These are phyloP conservation scores for Calliopsis andreniformis DNA, from an alignment of 1,140 invertebrate genomes.

Conservation along the genomic window DNA sequence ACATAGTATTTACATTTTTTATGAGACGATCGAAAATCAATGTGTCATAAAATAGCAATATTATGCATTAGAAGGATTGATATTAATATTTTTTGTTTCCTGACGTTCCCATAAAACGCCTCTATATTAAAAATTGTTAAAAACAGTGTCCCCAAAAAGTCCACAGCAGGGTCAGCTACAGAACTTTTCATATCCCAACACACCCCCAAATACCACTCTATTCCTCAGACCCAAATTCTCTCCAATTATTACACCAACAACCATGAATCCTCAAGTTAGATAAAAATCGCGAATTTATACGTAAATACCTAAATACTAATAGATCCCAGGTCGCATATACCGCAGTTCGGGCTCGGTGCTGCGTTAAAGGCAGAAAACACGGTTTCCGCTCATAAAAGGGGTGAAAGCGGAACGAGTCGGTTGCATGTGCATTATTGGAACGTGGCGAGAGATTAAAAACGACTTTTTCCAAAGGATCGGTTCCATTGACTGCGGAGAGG, in stretches of 20 bases:
- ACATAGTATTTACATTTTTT: no score
- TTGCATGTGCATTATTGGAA: conserved; percentile 55
- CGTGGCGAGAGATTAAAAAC: conserved; percentile 74
- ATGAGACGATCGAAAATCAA: no score
- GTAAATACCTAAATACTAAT: conserved; percentile 19
- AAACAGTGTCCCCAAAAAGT: no score
- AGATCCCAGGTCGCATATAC: conserved; percentile 28
- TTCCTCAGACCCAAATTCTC: no score
- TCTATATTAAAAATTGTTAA: no score
- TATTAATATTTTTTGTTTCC: no score
- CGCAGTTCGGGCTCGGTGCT: conserved; percentile 2
- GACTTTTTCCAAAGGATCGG: conserved; percentile 74
- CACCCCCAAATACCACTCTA: no score
- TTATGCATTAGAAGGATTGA: no score
- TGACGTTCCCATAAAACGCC: no score
- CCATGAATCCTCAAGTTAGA: background rate
- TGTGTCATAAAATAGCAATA: no score
- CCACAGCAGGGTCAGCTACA: no score
- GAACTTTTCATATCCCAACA: no score
- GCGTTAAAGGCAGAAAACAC: conserved; percentile 40
- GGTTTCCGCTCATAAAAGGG: conserved; percentile 38
- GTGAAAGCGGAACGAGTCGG: conserved; percentile 23
- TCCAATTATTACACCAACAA: conserved; percentile 1
- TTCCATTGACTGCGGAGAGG: conserved; percentile 67
- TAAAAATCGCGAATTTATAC: conserved; percentile 19